Evolutionary conservation across 2,797 vertebrate species (phyloP).

Genomic region (Periophthalmus magnuspinnatus): DNA sequence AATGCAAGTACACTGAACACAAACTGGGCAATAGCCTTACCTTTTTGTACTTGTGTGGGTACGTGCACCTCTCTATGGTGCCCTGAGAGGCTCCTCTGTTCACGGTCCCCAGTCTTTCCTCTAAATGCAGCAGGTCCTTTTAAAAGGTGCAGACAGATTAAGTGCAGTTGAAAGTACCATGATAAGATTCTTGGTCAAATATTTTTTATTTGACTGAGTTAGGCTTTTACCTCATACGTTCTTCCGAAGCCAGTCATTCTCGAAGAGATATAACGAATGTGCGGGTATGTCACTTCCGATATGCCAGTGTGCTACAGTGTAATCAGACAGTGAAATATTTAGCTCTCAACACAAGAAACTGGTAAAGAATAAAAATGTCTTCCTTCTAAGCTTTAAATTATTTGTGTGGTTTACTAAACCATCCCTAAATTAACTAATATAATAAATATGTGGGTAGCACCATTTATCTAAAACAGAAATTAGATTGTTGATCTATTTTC

Average conservation of each 20-base stretch:
- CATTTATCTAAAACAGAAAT: conserved; percentile 65
- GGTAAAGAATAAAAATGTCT: not conserved
- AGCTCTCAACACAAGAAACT: not conserved
- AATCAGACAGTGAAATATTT: conserved; percentile 16
- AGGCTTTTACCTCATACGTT: conserved; percentile 90
- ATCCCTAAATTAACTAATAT: too few relatives aligned
- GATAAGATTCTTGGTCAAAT: conserved; percentile 1
- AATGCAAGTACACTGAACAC: conserved; percentile 10
- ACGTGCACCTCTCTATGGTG: conserved; percentile 99
- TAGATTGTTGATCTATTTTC: conserved; percentile 47
- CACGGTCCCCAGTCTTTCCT: conserved; percentile 96
- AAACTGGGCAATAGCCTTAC: conserved; percentile 70
- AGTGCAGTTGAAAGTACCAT: not conserved
- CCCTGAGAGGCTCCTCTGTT: conserved; percentile 99
- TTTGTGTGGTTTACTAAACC: conserved; percentile 40
- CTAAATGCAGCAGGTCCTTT: conserved; percentile 97
- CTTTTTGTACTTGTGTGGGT: conserved; percentile 99
- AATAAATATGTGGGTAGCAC: conserved; percentile 16
- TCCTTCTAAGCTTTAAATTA: conserved; percentile 28
- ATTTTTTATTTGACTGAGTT: not conserved
- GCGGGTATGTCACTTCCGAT: conserved; percentile 91
- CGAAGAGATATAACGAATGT: conserved; percentile 99
- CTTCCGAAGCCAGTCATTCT: conserved; percentile 93
- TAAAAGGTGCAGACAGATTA: conserved; percentile 14
- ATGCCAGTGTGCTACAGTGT: conserved; percentile 78